A percentile compares a stretch with the other conserved stretches of the same genome.
Evolutionary conservation across 2,113 vertebrate species (phyloP).

Genomic region (Oncorhynchus mykiss): DNA sequence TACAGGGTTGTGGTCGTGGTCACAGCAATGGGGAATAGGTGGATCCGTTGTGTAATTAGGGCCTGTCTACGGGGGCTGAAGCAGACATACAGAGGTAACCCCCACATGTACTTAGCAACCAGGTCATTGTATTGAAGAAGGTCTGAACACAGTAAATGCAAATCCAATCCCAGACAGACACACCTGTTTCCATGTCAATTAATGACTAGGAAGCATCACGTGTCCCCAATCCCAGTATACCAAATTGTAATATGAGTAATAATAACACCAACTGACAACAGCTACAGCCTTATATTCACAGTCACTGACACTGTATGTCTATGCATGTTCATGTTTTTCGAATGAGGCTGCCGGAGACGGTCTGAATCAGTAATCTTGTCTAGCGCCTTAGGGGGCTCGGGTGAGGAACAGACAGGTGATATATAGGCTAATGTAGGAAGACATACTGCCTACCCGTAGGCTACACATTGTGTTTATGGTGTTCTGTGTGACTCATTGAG

Average conservation of each 20-base stretch:
- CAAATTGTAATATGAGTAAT: too few relatives aligned
- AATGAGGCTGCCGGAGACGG: too few relatives aligned
- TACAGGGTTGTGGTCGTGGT: background rate
- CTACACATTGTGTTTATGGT: background rate
- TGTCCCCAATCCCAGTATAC: too few relatives aligned
- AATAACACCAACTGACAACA: too few relatives aligned
- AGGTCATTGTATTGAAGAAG: conserved; percentile 23
- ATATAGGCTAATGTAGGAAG: too few relatives aligned
- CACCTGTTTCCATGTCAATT: conserved; percentile 27
- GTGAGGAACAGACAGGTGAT: too few relatives aligned
- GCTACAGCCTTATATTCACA: too few relatives aligned
- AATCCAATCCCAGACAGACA: conserved; percentile 24
- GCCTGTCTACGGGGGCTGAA: background rate
- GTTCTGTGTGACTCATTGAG: background rate
- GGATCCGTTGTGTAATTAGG: conserved; percentile 7
- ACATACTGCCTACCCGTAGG: too few relatives aligned
- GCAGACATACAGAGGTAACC: conserved; percentile 17
- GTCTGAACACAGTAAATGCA: conserved; percentile 33
- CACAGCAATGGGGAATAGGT: background rate
- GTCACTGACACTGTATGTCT: too few relatives aligned
- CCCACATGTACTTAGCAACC: conserved; percentile 36
- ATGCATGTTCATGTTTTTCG: too few relatives aligned
- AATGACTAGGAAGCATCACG: conserved; percentile 5
- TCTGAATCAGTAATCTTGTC: too few relatives aligned
- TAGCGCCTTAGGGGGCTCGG: too few relatives aligned